phyloP scores from a whole-genome alignment of 2,888 invertebrate genomes.

The Ichneumoninae sp. region DNA sequence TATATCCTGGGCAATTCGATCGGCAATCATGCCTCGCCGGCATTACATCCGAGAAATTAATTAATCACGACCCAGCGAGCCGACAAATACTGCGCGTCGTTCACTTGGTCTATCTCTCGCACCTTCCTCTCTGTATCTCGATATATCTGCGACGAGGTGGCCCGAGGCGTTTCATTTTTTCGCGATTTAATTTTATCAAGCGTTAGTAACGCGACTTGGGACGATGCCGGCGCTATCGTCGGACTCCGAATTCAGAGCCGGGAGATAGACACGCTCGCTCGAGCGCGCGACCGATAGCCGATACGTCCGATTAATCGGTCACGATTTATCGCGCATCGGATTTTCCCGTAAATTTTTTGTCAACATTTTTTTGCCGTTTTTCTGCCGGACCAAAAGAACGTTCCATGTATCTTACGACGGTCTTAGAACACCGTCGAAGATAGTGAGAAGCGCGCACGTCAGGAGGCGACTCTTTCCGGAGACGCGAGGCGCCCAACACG shows the following conservation, averaged over 20 bases:
- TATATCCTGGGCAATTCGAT: constrained; percentile 7
- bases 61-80: constrained; percentile 55
- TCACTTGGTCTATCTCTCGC: constrained; percentile 16
- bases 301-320: constrained; percentile 22
- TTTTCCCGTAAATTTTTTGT: background rate
- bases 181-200: constrained; percentile 56
- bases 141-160: background rate
- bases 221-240: constrained; percentile 14
- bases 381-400: background rate
- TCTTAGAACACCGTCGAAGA: background rate
- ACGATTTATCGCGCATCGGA: constrained; percentile 31
- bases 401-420: background rate
- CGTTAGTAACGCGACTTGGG: constrained; percentile 47
- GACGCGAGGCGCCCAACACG: background rate
- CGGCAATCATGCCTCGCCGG: constrained; percentile 39
- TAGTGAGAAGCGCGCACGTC: constrained; percentile 16
- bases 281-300: constrained; percentile 27
- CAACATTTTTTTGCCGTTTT: background rate
- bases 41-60: constrained; percentile 54
- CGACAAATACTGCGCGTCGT: constrained; percentile 49
- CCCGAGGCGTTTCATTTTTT: constrained; percentile 20
- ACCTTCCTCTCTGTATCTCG: constrained; percentile 18
- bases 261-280: constrained; percentile 1
- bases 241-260: background rate
- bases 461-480: constrained; percentile 53